Evolutionary conservation across 2,888 invertebrate species (phyloP), one percentile per base, ranked within the genome.

Genomic region (Argyresthia goedartella): DNA sequence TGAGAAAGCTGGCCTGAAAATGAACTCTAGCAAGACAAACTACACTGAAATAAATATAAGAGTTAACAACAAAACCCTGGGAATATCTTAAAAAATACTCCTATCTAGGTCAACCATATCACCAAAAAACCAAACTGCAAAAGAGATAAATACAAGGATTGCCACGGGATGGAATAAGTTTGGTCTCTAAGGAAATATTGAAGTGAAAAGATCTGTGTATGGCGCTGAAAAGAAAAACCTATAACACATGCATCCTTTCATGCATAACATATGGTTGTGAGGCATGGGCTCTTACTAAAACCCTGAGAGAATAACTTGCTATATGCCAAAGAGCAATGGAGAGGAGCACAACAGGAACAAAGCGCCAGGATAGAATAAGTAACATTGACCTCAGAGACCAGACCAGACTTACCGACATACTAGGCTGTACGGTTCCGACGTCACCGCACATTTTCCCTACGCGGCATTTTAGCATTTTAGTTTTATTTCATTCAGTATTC

Each of bases 131-230:
- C 49, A 44, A 49, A 49, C 15, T 3, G 3, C 43, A 4, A 52
- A 52, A 39, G 52, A 52, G 42, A 48, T 52, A 3, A 16, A 52
- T 11, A 52, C 33, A 48, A 42, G 52, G 44, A 36, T 49, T 16
- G 49, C 49, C 1, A 49, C 4, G n/a, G 49, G 49, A 14, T 52
- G 48, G 52, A 47, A 42, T 11, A 52, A 48, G 48, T 52, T 45
- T 52, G 48, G 52, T 35, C 52, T 10, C 25, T 51, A 51, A 51
- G 39, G 45, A 46, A 45, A 13, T 51, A 7, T 10, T 51, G 36
- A 51, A 45, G 36, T 34, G 15, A 7, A 51, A 36, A 8, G 14
- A 51, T 8, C 33, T 16, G 13, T 10, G 49, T n/a, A 35, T 51
- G 34, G 1, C 1, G 13, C n/a, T 44, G 33, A 51, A 51, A 41